Percentiles rank a stretch among this genome's conserved stretches.
Evolutionary conservation across 1,140 invertebrate species (phyloP).

Genomic region (Ceratina calcarata): DNA sequence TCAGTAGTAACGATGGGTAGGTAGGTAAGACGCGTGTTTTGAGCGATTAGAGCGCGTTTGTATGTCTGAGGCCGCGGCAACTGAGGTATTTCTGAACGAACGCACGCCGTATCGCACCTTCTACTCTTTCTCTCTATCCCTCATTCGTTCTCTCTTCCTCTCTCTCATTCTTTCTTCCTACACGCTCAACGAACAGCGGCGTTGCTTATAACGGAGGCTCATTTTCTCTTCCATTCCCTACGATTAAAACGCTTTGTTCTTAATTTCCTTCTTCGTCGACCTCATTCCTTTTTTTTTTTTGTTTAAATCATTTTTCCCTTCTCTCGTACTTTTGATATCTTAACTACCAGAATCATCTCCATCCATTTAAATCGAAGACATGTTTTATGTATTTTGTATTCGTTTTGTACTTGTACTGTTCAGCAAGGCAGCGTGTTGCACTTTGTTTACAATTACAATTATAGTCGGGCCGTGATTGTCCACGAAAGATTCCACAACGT

Average conservation of each 20-base stretch:
- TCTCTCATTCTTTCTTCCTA: constrained; percentile 27
- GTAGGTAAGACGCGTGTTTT: not conserved
- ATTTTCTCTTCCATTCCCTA: constrained; percentile 41
- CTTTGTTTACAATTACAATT: constrained; percentile 80
- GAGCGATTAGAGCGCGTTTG: constrained; percentile 1
- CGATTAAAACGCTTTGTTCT: constrained; percentile 52
- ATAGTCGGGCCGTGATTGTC: constrained; percentile 75
- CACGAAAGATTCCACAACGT: constrained; percentile 73
- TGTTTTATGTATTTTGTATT: constrained; percentile 79
- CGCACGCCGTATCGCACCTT: constrained; percentile 55
- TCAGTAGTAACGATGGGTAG: not conserved
- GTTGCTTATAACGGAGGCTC: constrained; percentile 57
- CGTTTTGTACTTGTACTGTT: constrained; percentile 82
- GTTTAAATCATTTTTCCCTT: constrained; percentile 27
- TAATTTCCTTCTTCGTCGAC: constrained; percentile 22
- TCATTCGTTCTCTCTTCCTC: no score
- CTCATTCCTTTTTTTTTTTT: constrained; percentile 40
- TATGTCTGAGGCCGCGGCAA: constrained; percentile 74
- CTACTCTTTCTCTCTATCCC: no score
- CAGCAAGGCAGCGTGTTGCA: constrained; percentile 82
- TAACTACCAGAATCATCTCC: constrained; percentile 79
- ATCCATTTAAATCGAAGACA: constrained; percentile 79
- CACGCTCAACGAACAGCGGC: constrained; percentile 53
- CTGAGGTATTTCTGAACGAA: constrained; percentile 78
- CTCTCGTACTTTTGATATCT: constrained; percentile 71